These are phyloP conservation scores for Andrena haemorrhoa DNA, from an alignment of 2,888 invertebrate genomes.

Conservation along the genomic window DNA sequence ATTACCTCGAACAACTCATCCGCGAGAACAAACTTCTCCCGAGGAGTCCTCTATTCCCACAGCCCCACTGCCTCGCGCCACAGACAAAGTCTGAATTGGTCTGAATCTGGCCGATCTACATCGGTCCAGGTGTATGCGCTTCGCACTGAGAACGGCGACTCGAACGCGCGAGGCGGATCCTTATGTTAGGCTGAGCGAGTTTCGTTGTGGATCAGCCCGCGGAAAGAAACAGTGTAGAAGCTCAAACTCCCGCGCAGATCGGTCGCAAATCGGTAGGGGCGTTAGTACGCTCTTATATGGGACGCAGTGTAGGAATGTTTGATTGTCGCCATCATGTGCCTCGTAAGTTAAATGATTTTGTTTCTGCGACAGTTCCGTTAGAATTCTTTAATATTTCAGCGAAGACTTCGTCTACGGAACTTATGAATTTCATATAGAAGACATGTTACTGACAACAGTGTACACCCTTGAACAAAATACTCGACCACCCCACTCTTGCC, in stretches of 20 bases:
- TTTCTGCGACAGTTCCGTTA: no score
- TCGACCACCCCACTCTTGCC: no score
- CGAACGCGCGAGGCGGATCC: background rate
- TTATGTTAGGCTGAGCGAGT: background rate
- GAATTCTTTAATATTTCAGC: no score
- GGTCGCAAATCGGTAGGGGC: no score
- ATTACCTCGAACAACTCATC: conserved; percentile 69
- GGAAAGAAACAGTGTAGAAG: no score
- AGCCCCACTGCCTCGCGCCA: conserved; percentile 66
- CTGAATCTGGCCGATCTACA: conserved; percentile 70
- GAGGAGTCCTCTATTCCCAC: conserved; percentile 55
- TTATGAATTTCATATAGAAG: no score
- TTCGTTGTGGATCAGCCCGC: background rate
- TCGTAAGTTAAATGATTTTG: background rate
- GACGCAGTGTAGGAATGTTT: no score
- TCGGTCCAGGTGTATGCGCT: conserved; percentile 33
- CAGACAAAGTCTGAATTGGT: conserved; percentile 75
- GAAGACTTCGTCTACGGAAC: no score
- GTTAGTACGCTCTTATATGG: no score
- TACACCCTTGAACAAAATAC: no score
- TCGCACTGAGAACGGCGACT: conserved; percentile 36
- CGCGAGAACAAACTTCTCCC: conserved; percentile 64
- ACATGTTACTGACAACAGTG: no score
- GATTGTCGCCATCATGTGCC: conserved; percentile 9
- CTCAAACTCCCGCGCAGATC: no score